phyloP scores from a whole-genome alignment of 1,140 invertebrate genomes.

The Drosophila lacertosa region DNA sequence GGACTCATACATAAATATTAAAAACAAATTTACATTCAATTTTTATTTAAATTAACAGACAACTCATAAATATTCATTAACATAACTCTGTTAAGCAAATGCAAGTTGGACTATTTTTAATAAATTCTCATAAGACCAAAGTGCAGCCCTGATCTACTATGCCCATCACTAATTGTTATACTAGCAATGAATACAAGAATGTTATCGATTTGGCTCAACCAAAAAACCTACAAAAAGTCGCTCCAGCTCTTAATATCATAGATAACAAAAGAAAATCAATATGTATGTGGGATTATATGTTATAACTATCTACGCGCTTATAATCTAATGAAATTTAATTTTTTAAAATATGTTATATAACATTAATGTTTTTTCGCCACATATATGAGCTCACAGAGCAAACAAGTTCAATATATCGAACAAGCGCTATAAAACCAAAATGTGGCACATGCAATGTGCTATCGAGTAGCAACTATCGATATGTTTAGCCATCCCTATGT shows the following conservation, averaged over 20 bases:
- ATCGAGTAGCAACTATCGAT: constrained; percentile 25
- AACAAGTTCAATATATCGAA: not conserved
- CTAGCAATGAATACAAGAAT: not conserved
- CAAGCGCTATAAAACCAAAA: not conserved
- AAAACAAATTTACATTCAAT: not conserved
- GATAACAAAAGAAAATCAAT: too few species aligned
- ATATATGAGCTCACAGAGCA: not conserved
- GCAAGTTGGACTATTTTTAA: not conserved
- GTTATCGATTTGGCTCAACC: not conserved
- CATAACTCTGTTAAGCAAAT: not conserved
- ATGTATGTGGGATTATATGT: too few species aligned
- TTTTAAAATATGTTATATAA: constrained; percentile 12
- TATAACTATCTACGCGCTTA: too few species aligned
- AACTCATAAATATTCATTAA: not conserved
- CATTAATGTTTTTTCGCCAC: too few species aligned
- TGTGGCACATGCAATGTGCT: not conserved
- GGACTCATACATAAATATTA: constrained; percentile 30
- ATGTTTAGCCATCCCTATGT: constrained; percentile 40
- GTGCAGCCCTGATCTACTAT: not conserved
- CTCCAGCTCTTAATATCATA: not conserved
- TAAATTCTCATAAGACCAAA: not conserved
- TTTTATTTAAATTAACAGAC: not conserved
- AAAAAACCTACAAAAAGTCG: not conserved
- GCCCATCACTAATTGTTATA: not conserved
- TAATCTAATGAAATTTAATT: too few species aligned